phyloP scores from a whole-genome alignment of 2,797 vertebrate genomes.

The Lagorchestes hirsutus region DNA sequence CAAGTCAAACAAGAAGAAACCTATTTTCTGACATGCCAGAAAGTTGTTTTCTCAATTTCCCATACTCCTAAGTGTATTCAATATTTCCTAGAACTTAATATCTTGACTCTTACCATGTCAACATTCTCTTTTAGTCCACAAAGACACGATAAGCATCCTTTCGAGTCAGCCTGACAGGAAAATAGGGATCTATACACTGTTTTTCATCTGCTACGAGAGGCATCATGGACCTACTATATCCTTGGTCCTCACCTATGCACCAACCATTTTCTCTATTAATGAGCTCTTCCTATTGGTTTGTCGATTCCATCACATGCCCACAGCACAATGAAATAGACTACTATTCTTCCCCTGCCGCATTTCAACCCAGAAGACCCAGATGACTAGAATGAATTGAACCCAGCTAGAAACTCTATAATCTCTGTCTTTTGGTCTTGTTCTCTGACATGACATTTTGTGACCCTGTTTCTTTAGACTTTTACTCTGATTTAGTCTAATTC shows the following conservation, averaged over 20 bases:
- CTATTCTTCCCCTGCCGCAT: not conserved
- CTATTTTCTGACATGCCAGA: not conserved
- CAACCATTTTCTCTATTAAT: not conserved
- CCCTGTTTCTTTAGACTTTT: not conserved
- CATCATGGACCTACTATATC: not conserved
- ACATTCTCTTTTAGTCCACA: not conserved
- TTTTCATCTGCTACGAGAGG: not conserved
- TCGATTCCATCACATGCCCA: not conserved
- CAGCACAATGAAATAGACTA: not conserved
- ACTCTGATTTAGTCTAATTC: not conserved
- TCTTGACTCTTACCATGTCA: not conserved
- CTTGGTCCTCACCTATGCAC: not conserved
- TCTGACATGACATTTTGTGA: not conserved
- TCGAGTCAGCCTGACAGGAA: not conserved
- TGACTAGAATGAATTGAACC: not conserved
- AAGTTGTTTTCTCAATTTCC: not conserved
- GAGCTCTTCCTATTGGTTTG: not conserved
- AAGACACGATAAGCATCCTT: not conserved
- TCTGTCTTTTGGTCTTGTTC: not conserved
- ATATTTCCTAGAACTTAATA: not conserved
- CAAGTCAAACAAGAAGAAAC: not conserved
- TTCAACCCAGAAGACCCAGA: not conserved
- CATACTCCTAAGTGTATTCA: not conserved
- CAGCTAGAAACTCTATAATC: not conserved
- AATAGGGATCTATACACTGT: not conserved